Percentiles rank a stretch among this genome's conserved stretches.
These are phyloP conservation scores for Chaetorhynchus papuensis DNA, from an alignment of 2,113 vertebrate genomes.

Conservation along the genomic window DNA sequence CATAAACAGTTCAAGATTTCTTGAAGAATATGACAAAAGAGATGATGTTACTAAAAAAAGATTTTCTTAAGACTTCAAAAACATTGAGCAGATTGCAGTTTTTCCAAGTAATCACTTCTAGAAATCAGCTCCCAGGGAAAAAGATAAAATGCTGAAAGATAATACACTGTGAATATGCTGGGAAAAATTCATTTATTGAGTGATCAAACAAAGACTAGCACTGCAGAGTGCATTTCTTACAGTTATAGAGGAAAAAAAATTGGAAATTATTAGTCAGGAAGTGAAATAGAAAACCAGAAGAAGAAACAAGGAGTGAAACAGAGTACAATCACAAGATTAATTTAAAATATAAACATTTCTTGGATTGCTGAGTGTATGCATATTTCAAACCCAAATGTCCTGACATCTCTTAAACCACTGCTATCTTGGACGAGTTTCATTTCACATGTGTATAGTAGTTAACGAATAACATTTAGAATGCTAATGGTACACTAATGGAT, in stretches of 20 bases:
- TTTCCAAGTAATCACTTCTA: neutral
- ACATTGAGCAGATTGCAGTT: neutral
- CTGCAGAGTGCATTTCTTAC: neutral
- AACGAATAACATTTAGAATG: neutral
- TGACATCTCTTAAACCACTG: neutral
- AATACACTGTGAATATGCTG: neutral
- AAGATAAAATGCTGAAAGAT: neutral
- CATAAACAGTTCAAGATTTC: neutral
- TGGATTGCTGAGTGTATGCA: neutral
- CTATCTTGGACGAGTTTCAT: neutral
- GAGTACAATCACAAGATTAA: neutral
- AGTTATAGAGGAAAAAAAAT: neutral
- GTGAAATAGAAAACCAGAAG: neutral
- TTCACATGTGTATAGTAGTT: neutral
- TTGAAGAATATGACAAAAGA: neutral
- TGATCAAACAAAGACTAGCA: neutral
- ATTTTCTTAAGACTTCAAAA: neutral
- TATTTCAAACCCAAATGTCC: neutral
- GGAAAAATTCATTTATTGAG: neutral
- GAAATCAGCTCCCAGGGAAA: neutral
- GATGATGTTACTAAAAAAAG: neutral
- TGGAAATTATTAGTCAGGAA: neutral
- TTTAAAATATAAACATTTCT: neutral
- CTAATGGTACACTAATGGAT: neutral
- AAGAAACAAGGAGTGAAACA: neutral